Evolutionary conservation across 2,888 invertebrate species (phyloP), one percentile per base, ranked within the genome.

Genomic region (Patella caerulea): DNA sequence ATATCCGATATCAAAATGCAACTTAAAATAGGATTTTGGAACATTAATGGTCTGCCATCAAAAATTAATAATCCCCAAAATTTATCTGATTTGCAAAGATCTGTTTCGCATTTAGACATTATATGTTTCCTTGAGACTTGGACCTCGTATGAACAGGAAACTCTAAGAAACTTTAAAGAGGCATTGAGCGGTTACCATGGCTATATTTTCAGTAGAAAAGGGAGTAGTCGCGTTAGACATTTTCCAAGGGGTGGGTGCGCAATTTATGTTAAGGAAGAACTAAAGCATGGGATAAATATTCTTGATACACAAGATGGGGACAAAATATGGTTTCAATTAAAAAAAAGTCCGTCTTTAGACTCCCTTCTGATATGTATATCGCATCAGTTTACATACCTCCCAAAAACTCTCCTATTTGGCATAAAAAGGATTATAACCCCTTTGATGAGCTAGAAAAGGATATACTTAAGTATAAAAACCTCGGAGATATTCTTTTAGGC

Each of bases 321-420:
- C 17, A 59, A n/a, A n/a, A 19, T 59, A 17, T 78, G 75, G 78
- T 17, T 78, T 7, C 65, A 78, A 54, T 29, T 75, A n/a, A n/a
- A 17, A 75, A 78, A 19, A 78, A 78, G 54, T n/a, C 45, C 2
- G 72, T 71, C 56, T 76, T 78, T 55, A 34, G 70, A 56, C 54
- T 78, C 17, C 19, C 65, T 73, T 52, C 69, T 54, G 78, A 78
- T 17, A n/a, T 78, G n/a, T 78, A 70, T 54, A 53, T 78, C 29
- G 75, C 75, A 73, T 52, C 71, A 17, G 70, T 65, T 45, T 76
- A 75, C n/a, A 55, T 73, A 12, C 75, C 78, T 24, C 71, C 73
- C 15, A n/a, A 19, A n/a, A 59, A 75, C 17, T 78, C 78, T 65
- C 54, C 54, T 15, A 56, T 70, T 54, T n/a, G 55, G 54, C 54